Percentiles rank a stretch among this genome's conserved stretches.
Evolutionary conservation across 2,113 vertebrate genomes (phyloP).

Genomic region (Malurus alboscapulatus): DNA sequence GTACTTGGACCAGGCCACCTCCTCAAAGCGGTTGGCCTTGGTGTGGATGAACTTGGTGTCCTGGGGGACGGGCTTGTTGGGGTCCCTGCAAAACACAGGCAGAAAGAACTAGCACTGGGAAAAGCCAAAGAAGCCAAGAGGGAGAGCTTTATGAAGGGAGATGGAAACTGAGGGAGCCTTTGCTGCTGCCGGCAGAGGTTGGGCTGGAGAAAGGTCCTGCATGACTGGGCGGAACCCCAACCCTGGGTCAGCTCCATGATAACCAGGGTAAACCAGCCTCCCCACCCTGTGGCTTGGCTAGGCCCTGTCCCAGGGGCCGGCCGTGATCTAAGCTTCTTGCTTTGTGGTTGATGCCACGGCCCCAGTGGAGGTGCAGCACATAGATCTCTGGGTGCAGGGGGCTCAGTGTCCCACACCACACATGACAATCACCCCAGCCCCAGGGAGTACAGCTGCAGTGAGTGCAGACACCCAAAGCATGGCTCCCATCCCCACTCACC

Average conservation of each 20-base stretch:
- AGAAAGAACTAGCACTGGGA: neutral
- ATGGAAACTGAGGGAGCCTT: neutral
- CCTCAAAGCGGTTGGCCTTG: constrained; percentile 97
- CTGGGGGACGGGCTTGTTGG: constrained; percentile 97
- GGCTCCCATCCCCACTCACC: constrained; percentile 77
- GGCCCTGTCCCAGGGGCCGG: neutral
- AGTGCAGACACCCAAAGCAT: neutral
- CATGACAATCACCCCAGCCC: neutral
- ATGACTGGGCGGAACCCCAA: neutral
- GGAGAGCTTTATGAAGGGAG: neutral
- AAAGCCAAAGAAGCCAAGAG: neutral
- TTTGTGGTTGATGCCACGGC: neutral
- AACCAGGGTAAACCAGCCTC: neutral
- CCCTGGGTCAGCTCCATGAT: neutral
- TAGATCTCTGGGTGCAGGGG: accelerated
- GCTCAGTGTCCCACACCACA: neutral
- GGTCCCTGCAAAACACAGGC: constrained; percentile 79
- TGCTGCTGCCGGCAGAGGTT: neutral
- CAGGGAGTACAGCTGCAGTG: neutral
- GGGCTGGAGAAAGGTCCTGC: neutral
- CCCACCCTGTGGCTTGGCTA: accelerated
- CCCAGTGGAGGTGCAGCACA: neutral
- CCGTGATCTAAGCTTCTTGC: neutral
- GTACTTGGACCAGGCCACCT: constrained; percentile 99
- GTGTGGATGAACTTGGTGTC: constrained; percentile 99